Base-by-base conservation (phyloP, 2,888 invertebrate genomes). In the Aelia acuminata region DNA sequence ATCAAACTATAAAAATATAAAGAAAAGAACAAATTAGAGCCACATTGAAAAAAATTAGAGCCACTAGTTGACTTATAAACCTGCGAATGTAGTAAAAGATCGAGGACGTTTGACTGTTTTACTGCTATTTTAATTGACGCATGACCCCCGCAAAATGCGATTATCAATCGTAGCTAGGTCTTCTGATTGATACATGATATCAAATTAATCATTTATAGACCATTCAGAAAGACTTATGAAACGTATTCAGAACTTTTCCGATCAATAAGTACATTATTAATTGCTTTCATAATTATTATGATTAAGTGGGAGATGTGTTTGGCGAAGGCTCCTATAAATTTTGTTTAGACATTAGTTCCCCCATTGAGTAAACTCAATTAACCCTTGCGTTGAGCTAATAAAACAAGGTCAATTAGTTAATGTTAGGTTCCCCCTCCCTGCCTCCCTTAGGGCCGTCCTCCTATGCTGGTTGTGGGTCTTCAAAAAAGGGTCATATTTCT, bases 331-430 rank as follows among this genome's bases (percentile, higher is more conserved):
- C 22, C 75, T 43, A 80, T 80, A 80, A 80, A 80, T 80, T 80
- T 80, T 47, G 80, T 43, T 80, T 80, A 47, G 80, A 47, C 80
- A 47, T 47, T 80, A 80, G 43, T 47, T 80, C 43, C 80, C n/a
- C n/a, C 43, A 80, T 39, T 80, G 80, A 43, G 80, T 80, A 43
- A 80, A 80, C 80, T 80, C 80, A 80, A 80, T 80, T 80, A 80
- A 80, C 80, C 47, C 43, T 10, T n/a, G 22, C 43, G 43, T 80
- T 80, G 80, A 47, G n/a, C 80, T 80, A 80, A 80, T 80, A 80
- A 80, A 80, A 80, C 43, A 47, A 43, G 43, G 80, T 80, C 80
- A 80, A 80, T 80, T 80, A 47, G 80, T 80, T 80, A 80, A 80
- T 80, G 39, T 47, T 80, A n/a, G 43, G 43, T 43, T 80, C 3